A percentile compares a stretch with the other conserved stretches of the same genome.
phyloP scores from a whole-genome alignment of 2,888 invertebrate genomes.

The Dascillus cervinus region DNA sequence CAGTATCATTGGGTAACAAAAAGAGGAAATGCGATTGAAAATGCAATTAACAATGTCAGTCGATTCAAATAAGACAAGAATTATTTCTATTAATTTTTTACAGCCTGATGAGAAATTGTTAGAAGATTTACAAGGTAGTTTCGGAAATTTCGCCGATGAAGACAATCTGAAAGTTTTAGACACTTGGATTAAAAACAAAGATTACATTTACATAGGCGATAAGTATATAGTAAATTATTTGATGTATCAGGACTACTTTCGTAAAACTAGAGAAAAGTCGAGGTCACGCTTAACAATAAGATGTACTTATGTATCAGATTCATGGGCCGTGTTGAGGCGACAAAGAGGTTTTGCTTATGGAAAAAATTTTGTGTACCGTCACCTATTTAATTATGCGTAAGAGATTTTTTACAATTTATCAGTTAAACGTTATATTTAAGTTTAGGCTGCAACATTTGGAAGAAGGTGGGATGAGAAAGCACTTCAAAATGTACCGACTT shows the following conservation, averaged over 20 bases:
- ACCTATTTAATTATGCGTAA: conserved; percentile 65
- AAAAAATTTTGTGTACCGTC: conserved; percentile 50
- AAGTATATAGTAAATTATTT: conserved; percentile 56
- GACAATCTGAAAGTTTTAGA: conserved; percentile 35
- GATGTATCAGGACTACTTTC: conserved; percentile 57
- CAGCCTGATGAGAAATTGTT: not conserved
- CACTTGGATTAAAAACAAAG: conserved; percentile 38
- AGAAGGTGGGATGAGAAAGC: conserved; percentile 63
- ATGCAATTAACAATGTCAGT: conserved; percentile 52
- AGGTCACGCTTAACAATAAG: conserved; percentile 49
- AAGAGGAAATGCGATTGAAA: conserved; percentile 63
- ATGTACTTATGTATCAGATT: conserved; percentile 72
- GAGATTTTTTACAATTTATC: conserved; percentile 18
- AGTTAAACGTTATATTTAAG: conserved; percentile 10
- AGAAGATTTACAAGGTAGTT: conserved; percentile 6
- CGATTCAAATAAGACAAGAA: too few relatives aligned
- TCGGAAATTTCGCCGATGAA: conserved; percentile 29
- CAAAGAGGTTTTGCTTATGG: conserved; percentile 69
- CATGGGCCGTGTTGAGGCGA: conserved; percentile 56
- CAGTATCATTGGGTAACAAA: conserved; percentile 64
- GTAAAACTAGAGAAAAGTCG: conserved; percentile 45
- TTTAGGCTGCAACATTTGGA: conserved; percentile 54
- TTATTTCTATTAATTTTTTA: not conserved
- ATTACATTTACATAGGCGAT: conserved; percentile 55
- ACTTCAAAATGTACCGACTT: conserved; percentile 50